phyloP scores from a whole-genome alignment of 2,797 vertebrate genomes.

The Fistularia commersonii region DNA sequence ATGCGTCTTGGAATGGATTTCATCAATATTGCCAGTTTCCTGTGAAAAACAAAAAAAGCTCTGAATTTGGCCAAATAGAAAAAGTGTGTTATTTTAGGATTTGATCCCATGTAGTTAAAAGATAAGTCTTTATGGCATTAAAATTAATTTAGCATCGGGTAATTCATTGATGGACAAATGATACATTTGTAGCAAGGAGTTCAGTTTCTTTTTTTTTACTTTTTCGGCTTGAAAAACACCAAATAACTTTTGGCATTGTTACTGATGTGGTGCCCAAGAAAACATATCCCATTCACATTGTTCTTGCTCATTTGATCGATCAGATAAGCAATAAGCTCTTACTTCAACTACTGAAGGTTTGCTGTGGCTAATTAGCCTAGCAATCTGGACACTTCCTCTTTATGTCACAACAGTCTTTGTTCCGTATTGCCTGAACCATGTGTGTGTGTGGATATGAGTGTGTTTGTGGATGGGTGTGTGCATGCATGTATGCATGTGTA shows the following conservation, averaged over 20 bases:
- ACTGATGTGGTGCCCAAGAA: slow-evolving; percentile 8
- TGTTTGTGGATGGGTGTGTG: slow-evolving; percentile 9
- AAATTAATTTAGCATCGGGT: no score
- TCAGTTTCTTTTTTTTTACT: slow-evolving; percentile 1
- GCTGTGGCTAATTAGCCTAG: slow-evolving; percentile 64
- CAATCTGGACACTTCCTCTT: slow-evolving; percentile 52
- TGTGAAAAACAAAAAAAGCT: no score
- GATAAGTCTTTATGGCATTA: no score
- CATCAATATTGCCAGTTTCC: no score
- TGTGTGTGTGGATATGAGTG: slow-evolving; percentile 8
- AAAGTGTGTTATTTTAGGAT: no score
- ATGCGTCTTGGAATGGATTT: no score
- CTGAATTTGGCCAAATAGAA: no score
- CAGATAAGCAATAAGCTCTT: slow-evolving; percentile 58
- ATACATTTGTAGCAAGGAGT: no score
- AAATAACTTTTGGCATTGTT: slow-evolving; percentile 19
- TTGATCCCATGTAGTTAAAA: no score
- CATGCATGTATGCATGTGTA: slow-evolving; percentile 8
- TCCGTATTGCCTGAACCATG: slow-evolving; percentile 5
- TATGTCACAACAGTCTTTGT: slow-evolving; percentile 65
- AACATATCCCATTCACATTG: slow-evolving; percentile 42
- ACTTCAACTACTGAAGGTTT: slow-evolving; percentile 49
- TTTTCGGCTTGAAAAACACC: slow-evolving; percentile 28
- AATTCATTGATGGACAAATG: no score
- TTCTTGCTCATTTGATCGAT: slow-evolving; percentile 61